These are phyloP conservation scores for Coregonus sp. DNA, from an alignment of 2,797 vertebrate species.

Conservation along the genomic window DNA sequence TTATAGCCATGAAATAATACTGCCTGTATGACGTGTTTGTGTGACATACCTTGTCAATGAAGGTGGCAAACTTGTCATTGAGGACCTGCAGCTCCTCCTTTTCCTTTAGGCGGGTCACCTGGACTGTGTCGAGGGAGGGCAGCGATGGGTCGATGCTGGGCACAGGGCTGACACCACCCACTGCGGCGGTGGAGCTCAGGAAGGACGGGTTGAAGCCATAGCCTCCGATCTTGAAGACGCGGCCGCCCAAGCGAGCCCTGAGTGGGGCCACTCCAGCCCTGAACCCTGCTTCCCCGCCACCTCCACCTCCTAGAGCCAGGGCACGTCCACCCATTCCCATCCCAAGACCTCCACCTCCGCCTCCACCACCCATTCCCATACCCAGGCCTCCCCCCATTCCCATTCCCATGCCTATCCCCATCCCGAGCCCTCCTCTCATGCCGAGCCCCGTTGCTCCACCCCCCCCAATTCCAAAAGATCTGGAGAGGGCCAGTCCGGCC, in stretches of 20 bases:
- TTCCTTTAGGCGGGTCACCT: slow-evolving; percentile 64
- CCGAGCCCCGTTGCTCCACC: slow-evolving; percentile 15
- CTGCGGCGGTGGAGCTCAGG: slow-evolving; percentile 32
- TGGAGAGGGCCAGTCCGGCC: slow-evolving; percentile 27
- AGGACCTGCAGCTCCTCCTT: slow-evolving; percentile 66
- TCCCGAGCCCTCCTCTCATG: not conserved
- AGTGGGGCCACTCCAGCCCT: slow-evolving; percentile 52
- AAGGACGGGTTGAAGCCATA: slow-evolving; percentile 63
- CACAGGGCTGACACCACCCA: slow-evolving; percentile 33
- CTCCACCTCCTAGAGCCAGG: slow-evolving; percentile 19
- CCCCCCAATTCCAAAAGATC: slow-evolving; percentile 30
- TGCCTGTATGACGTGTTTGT: not conserved
- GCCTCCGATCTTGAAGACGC: slow-evolving; percentile 63
- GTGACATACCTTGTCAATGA: slow-evolving; percentile 67
- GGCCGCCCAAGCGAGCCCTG: slow-evolving; percentile 55
- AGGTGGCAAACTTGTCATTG: slow-evolving; percentile 67
- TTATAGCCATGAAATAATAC: not conserved
- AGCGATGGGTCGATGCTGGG: slow-evolving; percentile 64
- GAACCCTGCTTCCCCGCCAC: slow-evolving; percentile 37
- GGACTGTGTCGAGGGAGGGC: slow-evolving; percentile 63
- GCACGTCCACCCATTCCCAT: slow-evolving; percentile 16
- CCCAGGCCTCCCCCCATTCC: slow-evolving; percentile 14
- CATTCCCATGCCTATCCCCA: slow-evolving; percentile 20
- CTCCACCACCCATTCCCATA: slow-evolving; percentile 28
- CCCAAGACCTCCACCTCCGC: slow-evolving; percentile 18